These are phyloP conservation scores for Alviniconcha strummeri DNA, from an alignment of 2,888 invertebrate species.

Conservation along the genomic window DNA sequence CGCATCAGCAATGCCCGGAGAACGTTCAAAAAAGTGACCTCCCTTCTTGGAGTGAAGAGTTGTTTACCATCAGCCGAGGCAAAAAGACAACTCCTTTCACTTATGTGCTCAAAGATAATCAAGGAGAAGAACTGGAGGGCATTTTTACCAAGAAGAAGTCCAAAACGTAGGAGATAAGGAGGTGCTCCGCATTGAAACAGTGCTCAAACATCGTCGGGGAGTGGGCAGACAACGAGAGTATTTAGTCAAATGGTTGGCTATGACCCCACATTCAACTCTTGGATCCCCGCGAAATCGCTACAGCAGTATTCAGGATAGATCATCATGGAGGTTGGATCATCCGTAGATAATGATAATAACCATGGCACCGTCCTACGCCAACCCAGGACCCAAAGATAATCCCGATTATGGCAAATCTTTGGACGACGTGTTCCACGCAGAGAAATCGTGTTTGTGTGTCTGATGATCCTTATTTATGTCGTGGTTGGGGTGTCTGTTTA, in stretches of 20 bases:
- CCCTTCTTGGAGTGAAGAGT: conserved; percentile 42
- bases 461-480: conserved; percentile 3
- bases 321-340: too few relatives aligned
- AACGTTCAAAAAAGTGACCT: conserved; percentile 43
- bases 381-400: not conserved
- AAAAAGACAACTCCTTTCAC: conserved; percentile 19
- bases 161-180: conserved; percentile 27
- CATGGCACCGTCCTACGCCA: not conserved
- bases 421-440: too few relatives aligned
- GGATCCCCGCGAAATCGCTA: conserved; percentile 24
- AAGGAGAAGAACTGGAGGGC: conserved; percentile 35
- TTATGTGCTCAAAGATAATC: conserved; percentile 35
- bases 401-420: not conserved
- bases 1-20: conserved; percentile 33
- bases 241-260: conserved; percentile 36
- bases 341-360: too few relatives aligned
- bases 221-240: conserved; percentile 5
- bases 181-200: conserved; percentile 34
- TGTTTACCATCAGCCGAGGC: conserved; percentile 38
- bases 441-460: conserved; percentile 14
- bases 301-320: not conserved
- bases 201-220: conserved; percentile 20
- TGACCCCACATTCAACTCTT: conserved; percentile 29
- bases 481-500: conserved; percentile 4
- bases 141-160: conserved; percentile 36